These are phyloP conservation scores for Scomber japonicus DNA, from an alignment of 2,113 vertebrate genomes.

Conservation along the genomic window DNA sequence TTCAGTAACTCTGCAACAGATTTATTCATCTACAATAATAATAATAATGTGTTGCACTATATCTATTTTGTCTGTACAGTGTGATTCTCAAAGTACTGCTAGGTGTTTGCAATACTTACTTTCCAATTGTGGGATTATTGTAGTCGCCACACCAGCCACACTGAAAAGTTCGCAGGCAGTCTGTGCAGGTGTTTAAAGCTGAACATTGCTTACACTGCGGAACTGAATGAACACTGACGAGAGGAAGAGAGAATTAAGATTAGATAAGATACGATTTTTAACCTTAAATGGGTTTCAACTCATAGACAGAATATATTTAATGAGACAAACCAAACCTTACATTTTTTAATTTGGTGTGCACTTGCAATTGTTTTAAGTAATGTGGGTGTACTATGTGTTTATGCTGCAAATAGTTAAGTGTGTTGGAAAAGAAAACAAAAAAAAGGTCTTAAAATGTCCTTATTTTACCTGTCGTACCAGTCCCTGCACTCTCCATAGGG, in stretches of 20 bases:
- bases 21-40: no score
- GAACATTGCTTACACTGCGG: slow-evolving; percentile 91
- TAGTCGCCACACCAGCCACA: slow-evolving; percentile 95
- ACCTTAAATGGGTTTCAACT: neutral
- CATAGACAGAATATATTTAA: neutral
- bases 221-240: slow-evolving; percentile 90
- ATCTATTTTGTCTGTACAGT: neutral
- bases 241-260: neutral
- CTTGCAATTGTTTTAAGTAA: neutral
- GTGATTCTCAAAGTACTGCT: neutral
- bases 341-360: neutral
- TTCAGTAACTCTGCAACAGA: no score
- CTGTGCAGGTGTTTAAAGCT: slow-evolving; percentile 86
- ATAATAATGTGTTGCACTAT: neutral
- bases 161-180: slow-evolving; percentile 91
- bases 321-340: neutral
- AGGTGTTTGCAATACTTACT: slow-evolving; percentile 74
- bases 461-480: slow-evolving; percentile 92
- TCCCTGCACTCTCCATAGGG: slow-evolving; percentile 92
- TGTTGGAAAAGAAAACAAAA: neutral
- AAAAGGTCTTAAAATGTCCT: neutral
- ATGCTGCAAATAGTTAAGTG: neutral
- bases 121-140: slow-evolving; percentile 93
- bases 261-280: slow-evolving; percentile 6
- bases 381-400: neutral